phyloP scores from a whole-genome alignment of 23 tunicate genomes.

The Styela clava region DNA sequence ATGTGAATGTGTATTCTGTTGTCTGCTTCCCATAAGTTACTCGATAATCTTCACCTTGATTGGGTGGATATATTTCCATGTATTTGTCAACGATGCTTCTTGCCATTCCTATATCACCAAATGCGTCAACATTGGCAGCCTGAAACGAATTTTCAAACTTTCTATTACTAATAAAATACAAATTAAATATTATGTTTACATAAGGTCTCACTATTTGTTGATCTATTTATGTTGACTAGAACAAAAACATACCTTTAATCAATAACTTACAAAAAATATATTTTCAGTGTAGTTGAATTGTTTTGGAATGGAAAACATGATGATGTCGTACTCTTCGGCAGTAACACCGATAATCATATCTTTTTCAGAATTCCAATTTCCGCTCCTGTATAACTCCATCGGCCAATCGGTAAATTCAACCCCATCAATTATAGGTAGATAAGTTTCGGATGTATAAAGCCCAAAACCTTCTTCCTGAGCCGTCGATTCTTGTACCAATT shows the following conservation, averaged over 20 bases:
- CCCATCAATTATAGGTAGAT: conserved; percentile 68
- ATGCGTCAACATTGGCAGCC: too few relatives aligned
- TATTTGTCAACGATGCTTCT: background rate
- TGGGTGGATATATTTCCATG: background rate
- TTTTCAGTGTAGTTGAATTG: background rate
- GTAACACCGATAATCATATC: conserved; percentile 41
- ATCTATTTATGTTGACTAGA: too few relatives aligned
- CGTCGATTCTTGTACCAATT: background rate
- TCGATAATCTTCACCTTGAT: background rate
- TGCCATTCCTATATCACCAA: too few relatives aligned
- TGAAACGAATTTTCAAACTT: too few relatives aligned
- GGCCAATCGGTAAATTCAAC: conserved; percentile 65
- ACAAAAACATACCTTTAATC: too few relatives aligned
- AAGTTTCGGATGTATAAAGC: conserved; percentile 40
- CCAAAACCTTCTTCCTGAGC: background rate
- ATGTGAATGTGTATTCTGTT: conserved; percentile 59
- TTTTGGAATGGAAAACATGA: background rate
- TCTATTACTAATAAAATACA: too few relatives aligned
- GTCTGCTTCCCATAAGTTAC: conserved; percentile 40
- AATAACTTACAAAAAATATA: background rate
- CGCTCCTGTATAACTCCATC: conserved; percentile 37
- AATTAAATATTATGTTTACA: too few relatives aligned
- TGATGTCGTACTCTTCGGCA: conserved; percentile 30
- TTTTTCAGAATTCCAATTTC: conserved; percentile 59
- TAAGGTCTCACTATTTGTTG: too few relatives aligned